Base-by-base conservation (phyloP, 2,797 vertebrate species). In the Platalea minor region DNA sequence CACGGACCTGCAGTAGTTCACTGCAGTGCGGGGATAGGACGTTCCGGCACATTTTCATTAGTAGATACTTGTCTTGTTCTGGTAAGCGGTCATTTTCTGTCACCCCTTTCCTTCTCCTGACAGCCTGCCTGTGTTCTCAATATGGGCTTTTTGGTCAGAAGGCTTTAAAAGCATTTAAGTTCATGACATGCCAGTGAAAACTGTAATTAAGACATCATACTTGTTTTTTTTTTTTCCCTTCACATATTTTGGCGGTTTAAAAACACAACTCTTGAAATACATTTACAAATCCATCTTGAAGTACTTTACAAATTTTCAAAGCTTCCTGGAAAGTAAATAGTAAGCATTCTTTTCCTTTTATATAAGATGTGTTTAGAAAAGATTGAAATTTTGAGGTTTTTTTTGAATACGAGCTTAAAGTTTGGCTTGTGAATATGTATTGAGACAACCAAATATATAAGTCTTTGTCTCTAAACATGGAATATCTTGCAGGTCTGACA, bases 11-110 rank as follows among this genome's bases (percentile, higher is more conserved):
- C 98, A 0, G 98, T 99, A 33, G 98, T 99, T 93, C 99, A 99
- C 97, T 99, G 99, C 97, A 99, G 99, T 31, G 99, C 99, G 1
- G 99, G 99, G 57, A 99, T 99, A 75, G 99, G 99, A 59, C 99
- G 99, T 48, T 99, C 99, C 0, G 99, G 99, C 82, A 99, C 99
- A 0, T 99, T 99, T 84, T 99, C 99, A 5, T 98, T 99, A 96
- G 99, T 99, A 89, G 99, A 99, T 97, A 99, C 99, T 53, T 99
- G 99, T 95, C 98, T 99, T 64, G 97, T 99, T 89, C 97, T 99
- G 99, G 99, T 99, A 97, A 98, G 99, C 96, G 21, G 26, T n/a
- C 21, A 4, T 33, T 69, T n/a, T 46, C 85, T 33, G 37, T 93
- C 29, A 68, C 31, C 17, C 26, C 10, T 75, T 75, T 61, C 39